These are phyloP conservation scores for Hyperoplus immaculatus DNA, from an alignment of 2,797 vertebrate species.

Conservation along the genomic window DNA sequence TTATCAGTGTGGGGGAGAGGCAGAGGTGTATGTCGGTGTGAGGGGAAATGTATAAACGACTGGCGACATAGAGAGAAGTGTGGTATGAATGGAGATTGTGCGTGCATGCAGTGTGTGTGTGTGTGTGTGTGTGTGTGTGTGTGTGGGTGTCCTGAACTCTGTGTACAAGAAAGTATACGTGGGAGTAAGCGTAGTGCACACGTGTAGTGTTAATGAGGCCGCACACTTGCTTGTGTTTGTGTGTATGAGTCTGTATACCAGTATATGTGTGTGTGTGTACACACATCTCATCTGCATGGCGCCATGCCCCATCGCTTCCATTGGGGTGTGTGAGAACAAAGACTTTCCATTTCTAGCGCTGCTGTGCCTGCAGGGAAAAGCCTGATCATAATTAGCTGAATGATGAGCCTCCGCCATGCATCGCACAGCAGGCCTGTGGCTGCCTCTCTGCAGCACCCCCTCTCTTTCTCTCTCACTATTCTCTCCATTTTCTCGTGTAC, in stretches of 20 bases:
- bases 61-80: constrained; percentile 50
- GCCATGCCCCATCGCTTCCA: constrained; percentile 86
- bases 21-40: constrained; percentile 49
- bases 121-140: constrained; percentile 19
- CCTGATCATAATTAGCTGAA: constrained; percentile 90
- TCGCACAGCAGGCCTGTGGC: constrained; percentile 83
- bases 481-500: constrained; percentile 53
- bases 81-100: constrained; percentile 45
- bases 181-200: constrained; percentile 49
- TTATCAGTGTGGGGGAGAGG: constrained; percentile 27
- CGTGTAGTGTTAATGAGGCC: constrained; percentile 70
- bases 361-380: constrained; percentile 86
- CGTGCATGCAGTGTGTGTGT: constrained; percentile 26
- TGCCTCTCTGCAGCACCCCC: constrained; percentile 70
- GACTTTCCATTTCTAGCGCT: constrained; percentile 84
- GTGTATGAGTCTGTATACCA: constrained; percentile 45
- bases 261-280: constrained; percentile 64
- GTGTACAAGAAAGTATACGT: constrained; percentile 48
- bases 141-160: constrained; percentile 29
- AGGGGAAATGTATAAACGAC: constrained; percentile 37
- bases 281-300: constrained; percentile 82
- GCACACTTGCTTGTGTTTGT: constrained; percentile 60
- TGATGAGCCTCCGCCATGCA: constrained; percentile 86
- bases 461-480: constrained; percentile 59
- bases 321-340: constrained; percentile 88